Conservation (phyloP, 2,888 invertebrate genomes). For the Agonopterix heracliana region DNA sequence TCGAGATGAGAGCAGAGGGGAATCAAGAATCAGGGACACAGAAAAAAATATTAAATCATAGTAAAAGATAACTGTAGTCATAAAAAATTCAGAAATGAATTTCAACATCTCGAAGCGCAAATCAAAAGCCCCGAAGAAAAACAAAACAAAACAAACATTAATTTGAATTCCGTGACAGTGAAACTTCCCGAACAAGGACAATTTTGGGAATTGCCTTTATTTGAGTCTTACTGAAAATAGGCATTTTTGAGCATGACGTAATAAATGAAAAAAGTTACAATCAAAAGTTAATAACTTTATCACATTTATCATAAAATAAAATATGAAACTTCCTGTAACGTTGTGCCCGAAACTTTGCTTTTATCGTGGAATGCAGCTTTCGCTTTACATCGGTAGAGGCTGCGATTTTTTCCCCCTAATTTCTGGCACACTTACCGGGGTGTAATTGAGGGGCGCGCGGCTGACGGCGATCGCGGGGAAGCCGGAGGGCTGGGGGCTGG, state of each 20-base stretch:
- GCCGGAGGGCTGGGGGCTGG: constrained; percentile 97
- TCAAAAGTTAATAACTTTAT: constrained; percentile 70
- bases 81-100: constrained; percentile 33
- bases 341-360: constrained; percentile 30
- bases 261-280: constrained; percentile 75
- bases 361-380: constrained; percentile 16
- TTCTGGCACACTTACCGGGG: constrained; percentile 82
- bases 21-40: too few relatives aligned
- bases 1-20: too few relatives aligned
- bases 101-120: constrained; percentile 45
- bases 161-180: constrained; percentile 70
- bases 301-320: constrained; percentile 72
- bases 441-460: constrained; percentile 94
- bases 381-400: neutral
- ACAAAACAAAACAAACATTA: constrained; percentile 72
- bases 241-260: constrained; percentile 67
- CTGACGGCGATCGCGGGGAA: constrained; percentile 96
- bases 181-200: constrained; percentile 66
- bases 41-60: too few relatives aligned
- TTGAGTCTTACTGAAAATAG: constrained; percentile 58
- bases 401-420: neutral
- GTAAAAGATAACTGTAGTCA: neutral
- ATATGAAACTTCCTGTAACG: constrained; percentile 42
- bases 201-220: constrained; percentile 70
- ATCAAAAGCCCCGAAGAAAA: constrained; percentile 60